Base-by-base conservation (phyloP, 2,888 invertebrate species). In the Chaitophorus viminalis region DNA sequence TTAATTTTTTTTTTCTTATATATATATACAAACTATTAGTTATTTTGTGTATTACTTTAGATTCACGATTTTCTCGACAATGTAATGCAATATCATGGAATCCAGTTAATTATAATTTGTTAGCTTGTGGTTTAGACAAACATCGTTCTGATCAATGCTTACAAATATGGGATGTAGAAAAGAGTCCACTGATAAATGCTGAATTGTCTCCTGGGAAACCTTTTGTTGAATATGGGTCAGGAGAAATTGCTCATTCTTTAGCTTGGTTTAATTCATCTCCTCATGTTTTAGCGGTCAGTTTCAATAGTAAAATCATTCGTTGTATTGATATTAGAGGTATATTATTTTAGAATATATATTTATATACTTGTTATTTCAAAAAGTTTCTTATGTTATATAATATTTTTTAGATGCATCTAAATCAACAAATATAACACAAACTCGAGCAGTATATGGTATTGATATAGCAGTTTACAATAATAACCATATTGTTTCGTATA, bases 71-170 rank as follows among this genome's bases (percentile, higher is more conserved):
- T 91, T 94, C 95, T 21, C 93, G 98, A 17, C 95, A 96, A 89
- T 98, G 98, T 91, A 96, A 97, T 90, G 94, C 95, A 0, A 93
- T 99, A 25, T 94, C 96, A 54, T 98, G 98, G 98, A 97, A 96
- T 91, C 95, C 95, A 54, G 92, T 93, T 21, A 97, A 98, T 90
- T 93, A 94, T 36, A 95, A 96, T 91, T 92, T 97, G 90, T 92
- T 98, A 89, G 97, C 96, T 0, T 95, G 95, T 86, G 98, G 97
- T 0, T 93, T 98, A 90, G 98, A 98, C 90, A 97, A 96, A 91
- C 95, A 97, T 91, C 94, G 97, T 89, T 95, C 96, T 68, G 98
- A 98, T 91, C 95, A 95, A 91, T 97, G 96, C 89, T 94, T 98
- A 72, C 93, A 97, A 14, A 93, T 98, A 78, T 99, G 98, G 98